Evolutionary conservation across 64 coral and sea anemone species (phyloP).

Genomic region (Catalaphyllia jardinei): DNA sequence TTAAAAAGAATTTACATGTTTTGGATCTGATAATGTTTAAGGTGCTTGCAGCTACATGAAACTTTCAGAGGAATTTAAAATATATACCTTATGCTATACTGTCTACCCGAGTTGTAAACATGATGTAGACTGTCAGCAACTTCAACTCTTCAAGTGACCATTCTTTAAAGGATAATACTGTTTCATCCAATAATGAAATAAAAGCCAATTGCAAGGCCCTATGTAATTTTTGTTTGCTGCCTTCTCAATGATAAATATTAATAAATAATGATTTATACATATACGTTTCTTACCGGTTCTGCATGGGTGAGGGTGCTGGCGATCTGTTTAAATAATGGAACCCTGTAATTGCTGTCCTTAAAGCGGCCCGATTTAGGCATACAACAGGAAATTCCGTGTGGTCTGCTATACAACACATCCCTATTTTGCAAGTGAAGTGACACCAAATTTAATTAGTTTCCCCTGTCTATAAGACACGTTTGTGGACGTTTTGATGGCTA

Average conservation of each 20-base stretch:
- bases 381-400: constrained; percentile 7
- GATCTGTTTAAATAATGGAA: constrained; percentile 6
- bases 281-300: constrained; percentile 23
- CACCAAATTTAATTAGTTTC: background rate
- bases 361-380: constrained; percentile 9
- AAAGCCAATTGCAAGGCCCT: background rate
- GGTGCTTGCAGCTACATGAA: no score
- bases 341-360: background rate
- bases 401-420: constrained; percentile 13
- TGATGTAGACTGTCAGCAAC: no score
- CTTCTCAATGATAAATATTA: background rate
- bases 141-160: no score
- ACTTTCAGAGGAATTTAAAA: no score
- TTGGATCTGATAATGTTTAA: no score
- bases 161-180: no score
- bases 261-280: no score
- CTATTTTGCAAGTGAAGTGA: background rate
- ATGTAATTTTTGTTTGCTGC: background rate
- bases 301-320: constrained; percentile 1
- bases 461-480: background rate
- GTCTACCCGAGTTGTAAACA: no score
- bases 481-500: background rate
- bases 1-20: no score
- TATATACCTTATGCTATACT: no score
- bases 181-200: no score